A percentile compares a stretch with the other conserved stretches of the same genome.
Conservation (phyloP, 2,113 vertebrate genomes). For the Nothobranchius furzeri region DNA sequence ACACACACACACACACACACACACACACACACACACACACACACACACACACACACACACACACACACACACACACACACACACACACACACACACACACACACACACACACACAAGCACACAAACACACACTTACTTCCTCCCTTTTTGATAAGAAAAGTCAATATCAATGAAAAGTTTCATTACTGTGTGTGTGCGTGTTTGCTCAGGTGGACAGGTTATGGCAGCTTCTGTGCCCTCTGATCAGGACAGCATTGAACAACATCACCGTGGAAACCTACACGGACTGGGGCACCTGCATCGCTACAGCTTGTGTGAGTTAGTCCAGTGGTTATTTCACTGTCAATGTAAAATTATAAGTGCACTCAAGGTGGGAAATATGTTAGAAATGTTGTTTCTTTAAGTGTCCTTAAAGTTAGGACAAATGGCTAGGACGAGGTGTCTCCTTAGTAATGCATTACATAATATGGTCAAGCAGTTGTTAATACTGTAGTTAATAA, state of each 20-base stretch:
- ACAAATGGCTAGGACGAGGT: no score
- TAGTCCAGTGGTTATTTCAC: background rate
- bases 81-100: constrained; percentile 3
- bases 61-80: constrained; percentile 3
- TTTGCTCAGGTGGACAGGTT: constrained; percentile 86
- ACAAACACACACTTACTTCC: background rate
- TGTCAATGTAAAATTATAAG: background rate
- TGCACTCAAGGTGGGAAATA: background rate
- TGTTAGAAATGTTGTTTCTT: no score
- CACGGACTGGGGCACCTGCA: constrained; percentile 95
- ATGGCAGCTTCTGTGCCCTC: constrained; percentile 89
- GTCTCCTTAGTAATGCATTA: no score
- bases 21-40: constrained; percentile 18
- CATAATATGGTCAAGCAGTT: no score
- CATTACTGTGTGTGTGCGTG: constrained; percentile 46
- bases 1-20: constrained; percentile 30
- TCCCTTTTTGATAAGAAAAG: constrained; percentile 60
- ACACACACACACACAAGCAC: constrained; percentile 1
- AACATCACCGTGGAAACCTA: constrained; percentile 95
- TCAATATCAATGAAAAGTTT: constrained; percentile 68
- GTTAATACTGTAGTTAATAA: no score
- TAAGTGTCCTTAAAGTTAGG: no score
- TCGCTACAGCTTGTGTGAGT: constrained; percentile 95
- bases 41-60: constrained; percentile 14
- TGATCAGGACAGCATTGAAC: constrained; percentile 89